phyloP scores from a whole-genome alignment of 92 coral and sea anemone species.

The Actinernus sp. region DNA sequence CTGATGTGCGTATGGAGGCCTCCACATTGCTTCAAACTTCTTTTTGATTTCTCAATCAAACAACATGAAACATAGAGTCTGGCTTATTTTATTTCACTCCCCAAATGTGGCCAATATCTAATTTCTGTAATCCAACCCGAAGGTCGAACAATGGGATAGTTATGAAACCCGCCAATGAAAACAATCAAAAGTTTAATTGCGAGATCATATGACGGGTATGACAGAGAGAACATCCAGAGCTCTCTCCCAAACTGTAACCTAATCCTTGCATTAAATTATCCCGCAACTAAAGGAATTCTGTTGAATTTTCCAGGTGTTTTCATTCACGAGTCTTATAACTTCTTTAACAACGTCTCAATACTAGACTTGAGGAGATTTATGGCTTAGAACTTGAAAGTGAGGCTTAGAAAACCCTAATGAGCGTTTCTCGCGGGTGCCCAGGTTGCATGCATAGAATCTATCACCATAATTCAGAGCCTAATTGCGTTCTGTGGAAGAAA shows the following conservation, averaged over 20 bases:
- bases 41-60: conserved; percentile 39
- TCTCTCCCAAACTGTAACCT: conserved; percentile 4
- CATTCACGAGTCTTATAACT: too few species aligned
- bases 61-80: conserved; percentile 72
- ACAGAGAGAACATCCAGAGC: conserved; percentile 37
- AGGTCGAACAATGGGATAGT: conserved; percentile 33
- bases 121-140: neutral
- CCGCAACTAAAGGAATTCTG: neutral
- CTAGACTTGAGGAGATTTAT: too few species aligned
- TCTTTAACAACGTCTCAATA: too few species aligned
- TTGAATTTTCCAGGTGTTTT: conserved; percentile 1
- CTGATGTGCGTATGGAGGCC: conserved; percentile 89
- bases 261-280: conserved; percentile 4
- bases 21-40: conserved; percentile 69
- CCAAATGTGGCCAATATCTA: conserved; percentile 7
- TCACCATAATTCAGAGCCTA: conserved; percentile 22
- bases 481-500: conserved; percentile 21
- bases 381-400: too few species aligned
- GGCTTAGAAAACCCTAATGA: too few species aligned
- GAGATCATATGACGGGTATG: conserved; percentile 32
- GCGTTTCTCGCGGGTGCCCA: neutral
- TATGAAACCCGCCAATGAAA: conserved; percentile 41
- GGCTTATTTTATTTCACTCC: conserved; percentile 88
- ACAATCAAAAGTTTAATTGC: conserved; percentile 27
- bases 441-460: conserved; percentile 24